Evolutionary conservation across 2,888 invertebrate species (phyloP), one percentile per base, ranked within the genome.

Genomic region (Argyresthia goedartella): DNA sequence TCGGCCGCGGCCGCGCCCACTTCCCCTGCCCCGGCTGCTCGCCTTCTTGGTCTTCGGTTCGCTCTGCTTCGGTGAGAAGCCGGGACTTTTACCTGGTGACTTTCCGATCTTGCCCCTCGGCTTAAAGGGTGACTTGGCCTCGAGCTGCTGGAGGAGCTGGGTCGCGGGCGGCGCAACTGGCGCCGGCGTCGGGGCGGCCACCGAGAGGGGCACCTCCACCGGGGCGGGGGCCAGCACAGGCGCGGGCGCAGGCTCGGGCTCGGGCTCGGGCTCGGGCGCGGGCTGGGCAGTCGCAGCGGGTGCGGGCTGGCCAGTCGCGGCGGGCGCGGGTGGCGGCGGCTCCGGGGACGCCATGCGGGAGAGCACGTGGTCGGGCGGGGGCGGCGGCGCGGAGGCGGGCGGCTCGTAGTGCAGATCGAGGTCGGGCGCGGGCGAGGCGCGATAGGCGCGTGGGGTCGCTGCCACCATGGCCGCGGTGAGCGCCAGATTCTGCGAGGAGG

Each of bases 401-500:
- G 43, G 76, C 43, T 44, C 43, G 43, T 44, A 14, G 13, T 44
- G 15, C 41, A 11, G 7, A 13, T 41, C 41, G 13, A 86, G 82
- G n/a, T n/a, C n/a, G n/a, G n/a, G n/a, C n/a, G n/a, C n/a, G 14
- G 87, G 85, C 56, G 82, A 81, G 34, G 75, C 62, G 0, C 79
- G 76, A 61, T 88, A n/a, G n/a, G n/a, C n/a, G n/a, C n/a, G n/a
- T 86, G 6, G 89, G 87, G 88, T 88, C 1, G 90, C 89, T 4
- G 93, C 92, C 11, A 94, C 93, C 90, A 94, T 93, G 1, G 93
- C 93, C 9, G 93, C 92, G 0, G 94, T 94, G 10, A 95, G 76
- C 1, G 93, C 93, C 84, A 95, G 90, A 65, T 94, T 95, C 68
- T 94, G 94, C 53, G 93, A 92, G 0, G 94, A 93, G 8, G 94